Evolutionary conservation across 2,888 invertebrate species (phyloP), one percentile per base, ranked within the genome.

Genomic region (Thumatha senex): DNA sequence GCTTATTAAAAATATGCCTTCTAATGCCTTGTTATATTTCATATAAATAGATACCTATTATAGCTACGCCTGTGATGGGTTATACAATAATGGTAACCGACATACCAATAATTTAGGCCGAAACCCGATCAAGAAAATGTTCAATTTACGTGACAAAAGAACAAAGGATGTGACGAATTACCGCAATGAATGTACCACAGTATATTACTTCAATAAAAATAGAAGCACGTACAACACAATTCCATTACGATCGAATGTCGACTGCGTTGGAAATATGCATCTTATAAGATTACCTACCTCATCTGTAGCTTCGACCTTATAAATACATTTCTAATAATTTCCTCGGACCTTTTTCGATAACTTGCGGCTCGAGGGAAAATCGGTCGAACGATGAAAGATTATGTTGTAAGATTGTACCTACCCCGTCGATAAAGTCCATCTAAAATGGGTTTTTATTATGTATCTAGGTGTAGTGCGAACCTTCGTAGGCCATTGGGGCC

Each of bases 251-350:
- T 30, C 30, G 40, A 40, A 38, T 11, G 30, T 35, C 35, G 14
- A 18, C 12, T 31, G 29, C 40, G 30, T 30, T 42, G 12, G 14
- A 48, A 67, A 64, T 63, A 62, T 72, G 69, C 69, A 71, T 59
- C 59, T 70, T 63, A 68, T 61, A 64, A 69, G 60, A 67, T 72
- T 69, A 54, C 53, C 59, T 56, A 68, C 67, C 68, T 65, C 61
- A 56, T 74, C 64, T 63, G 56, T 55, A 61, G 62, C 58, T 64
- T 52, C 65, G 67, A 67, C 61, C 71, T 66, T 72, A 67, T 61
- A 72, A 73, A 77, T 78, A 76, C 76, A 73, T 77, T 77, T 74
- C 64, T 74, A 79, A 77, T 78, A 67, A 62, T 56, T 53, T 41
- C 65, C 35, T 7, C 24, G 13, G 65, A 68, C 72, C 72, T 72